Base-by-base conservation (phyloP, 2,797 vertebrate genomes). In the Synanceia verrucosa region DNA sequence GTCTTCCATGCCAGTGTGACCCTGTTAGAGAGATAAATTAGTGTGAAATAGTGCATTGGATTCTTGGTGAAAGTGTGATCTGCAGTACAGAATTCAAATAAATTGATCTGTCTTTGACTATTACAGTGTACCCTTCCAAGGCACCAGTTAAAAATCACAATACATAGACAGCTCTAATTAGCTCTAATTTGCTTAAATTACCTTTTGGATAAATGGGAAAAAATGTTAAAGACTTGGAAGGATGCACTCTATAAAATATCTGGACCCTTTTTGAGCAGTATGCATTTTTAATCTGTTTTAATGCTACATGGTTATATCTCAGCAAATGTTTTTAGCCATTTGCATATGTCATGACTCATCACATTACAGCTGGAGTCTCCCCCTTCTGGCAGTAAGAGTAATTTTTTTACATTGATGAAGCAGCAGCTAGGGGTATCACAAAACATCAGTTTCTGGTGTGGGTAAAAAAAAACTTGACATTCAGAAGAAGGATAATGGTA, bases 41-140 rank as follows among this genome's bases (percentile, higher is more conserved):
- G 41, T 69, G 65, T 82, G 64, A 81, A 84, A 77, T 61, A 62
- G 47, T 65, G 75, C 58, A 23, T 21, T 66, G 70, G 55, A 34
- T 57, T 74, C 33, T 63, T 9, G 33, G 57, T 67, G 48, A 77
- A 65, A 16, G 41, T 70, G 76, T 23, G 64, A 79, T 74, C 44
- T 58, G 61, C 63, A 70, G 36, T 47, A 28, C 21, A 65, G 53
- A 77, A 75, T 69, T 62, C 58, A 65, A 37, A 76, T 70, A 21
- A 74, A 46, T 76, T 57, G 39, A 75, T n/a, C 34, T 71, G 65
- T 46, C 55, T 65, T 70, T 58, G 59, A 64, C 19, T 24, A 21
- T 31, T 48, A 21, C 16, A n/a, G 19, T 57, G 21, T 56, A 70
- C 2, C 2, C 37, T 26, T 52, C 37, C 14, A 57, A 69, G 18